A percentile compares a stretch with the other conserved stretches of the same genome.
These are phyloP conservation scores for Brachionichthys hirsutus DNA, from an alignment of 2,113 vertebrate genomes.

Conservation along the genomic window DNA sequence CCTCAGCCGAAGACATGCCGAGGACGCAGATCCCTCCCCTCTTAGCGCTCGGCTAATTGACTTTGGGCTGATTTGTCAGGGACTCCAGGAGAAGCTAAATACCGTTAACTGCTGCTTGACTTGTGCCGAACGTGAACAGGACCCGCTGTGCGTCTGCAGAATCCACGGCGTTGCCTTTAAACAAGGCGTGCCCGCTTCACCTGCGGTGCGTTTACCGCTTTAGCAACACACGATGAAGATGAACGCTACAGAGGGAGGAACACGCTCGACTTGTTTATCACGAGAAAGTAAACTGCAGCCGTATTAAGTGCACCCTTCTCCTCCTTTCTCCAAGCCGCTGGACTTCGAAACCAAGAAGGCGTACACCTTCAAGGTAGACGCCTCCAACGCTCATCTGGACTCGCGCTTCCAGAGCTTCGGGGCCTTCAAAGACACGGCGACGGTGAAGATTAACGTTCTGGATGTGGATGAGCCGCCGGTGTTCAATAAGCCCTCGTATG, in stretches of 20 bases:
- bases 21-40: slow-evolving; percentile 36
- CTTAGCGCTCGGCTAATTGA: slow-evolving; percentile 69
- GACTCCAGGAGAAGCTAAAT: slow-evolving; percentile 11
- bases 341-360: slow-evolving; percentile 97
- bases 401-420: slow-evolving; percentile 90
- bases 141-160: too few species aligned
- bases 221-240: too few species aligned
- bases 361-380: slow-evolving; percentile 97
- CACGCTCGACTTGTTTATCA: not conserved
- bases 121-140: too few species aligned
- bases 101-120: slow-evolving; percentile 2
- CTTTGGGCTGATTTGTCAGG: slow-evolving; percentile 62
- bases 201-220: too few species aligned
- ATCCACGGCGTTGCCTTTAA: too few species aligned
- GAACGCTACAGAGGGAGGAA: slow-evolving; percentile 4
- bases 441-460: slow-evolving; percentile 93
- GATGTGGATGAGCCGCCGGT: slow-evolving; percentile 96
- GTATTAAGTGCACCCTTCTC: slow-evolving; percentile 4
- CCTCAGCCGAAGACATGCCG: slow-evolving; percentile 40
- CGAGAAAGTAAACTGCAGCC: not conserved
- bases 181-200: too few species aligned
- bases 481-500: slow-evolving; percentile 90
- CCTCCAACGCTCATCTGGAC: slow-evolving; percentile 90
- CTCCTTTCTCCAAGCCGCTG: slow-evolving; percentile 76
- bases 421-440: slow-evolving; percentile 96